Percentiles rank a stretch among this genome's conserved stretches.
phyloP scores from a whole-genome alignment of 2,113 vertebrate genomes.

The Xenopus borealis region DNA sequence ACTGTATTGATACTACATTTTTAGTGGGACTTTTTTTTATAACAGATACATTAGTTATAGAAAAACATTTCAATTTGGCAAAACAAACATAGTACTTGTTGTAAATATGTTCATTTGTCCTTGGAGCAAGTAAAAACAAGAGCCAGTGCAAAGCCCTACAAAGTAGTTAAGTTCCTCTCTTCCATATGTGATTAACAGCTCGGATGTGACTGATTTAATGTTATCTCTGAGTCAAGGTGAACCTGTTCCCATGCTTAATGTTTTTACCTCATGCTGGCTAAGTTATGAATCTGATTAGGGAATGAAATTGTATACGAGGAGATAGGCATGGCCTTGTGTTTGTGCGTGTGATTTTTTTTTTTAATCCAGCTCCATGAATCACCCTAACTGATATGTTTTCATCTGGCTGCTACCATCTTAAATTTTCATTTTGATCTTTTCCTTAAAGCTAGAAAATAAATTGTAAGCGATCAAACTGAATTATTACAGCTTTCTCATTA shows the following conservation, averaged over 20 bases:
- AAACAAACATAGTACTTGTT: no score
- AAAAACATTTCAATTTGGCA: no score
- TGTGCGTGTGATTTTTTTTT: background rate
- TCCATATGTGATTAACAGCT: conserved; percentile 20
- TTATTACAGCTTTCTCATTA: no score
- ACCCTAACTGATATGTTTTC: background rate
- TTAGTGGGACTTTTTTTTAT: no score
- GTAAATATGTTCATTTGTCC: background rate
- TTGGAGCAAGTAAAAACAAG: background rate
- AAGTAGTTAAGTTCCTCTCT: conserved; percentile 5
- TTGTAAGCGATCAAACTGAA: no score
- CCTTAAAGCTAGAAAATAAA: no score
- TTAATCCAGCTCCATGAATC: background rate
- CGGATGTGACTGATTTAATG: conserved; percentile 49
- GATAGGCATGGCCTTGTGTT: background rate
- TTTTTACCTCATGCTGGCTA: conserved; percentile 56
- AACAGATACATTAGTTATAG: no score
- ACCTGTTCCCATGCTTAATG: conserved; percentile 50
- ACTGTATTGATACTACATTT: no score
- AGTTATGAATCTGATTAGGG: conserved; percentile 64
- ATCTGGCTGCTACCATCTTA: no score
- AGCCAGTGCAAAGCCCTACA: background rate
- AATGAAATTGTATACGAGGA: conserved; percentile 54
- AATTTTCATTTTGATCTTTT: no score
- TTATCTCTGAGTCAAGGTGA: conserved; percentile 52